These are phyloP conservation scores for Canis aureus DNA, from an alignment of 2,113 vertebrate species.

Conservation along the genomic window DNA sequence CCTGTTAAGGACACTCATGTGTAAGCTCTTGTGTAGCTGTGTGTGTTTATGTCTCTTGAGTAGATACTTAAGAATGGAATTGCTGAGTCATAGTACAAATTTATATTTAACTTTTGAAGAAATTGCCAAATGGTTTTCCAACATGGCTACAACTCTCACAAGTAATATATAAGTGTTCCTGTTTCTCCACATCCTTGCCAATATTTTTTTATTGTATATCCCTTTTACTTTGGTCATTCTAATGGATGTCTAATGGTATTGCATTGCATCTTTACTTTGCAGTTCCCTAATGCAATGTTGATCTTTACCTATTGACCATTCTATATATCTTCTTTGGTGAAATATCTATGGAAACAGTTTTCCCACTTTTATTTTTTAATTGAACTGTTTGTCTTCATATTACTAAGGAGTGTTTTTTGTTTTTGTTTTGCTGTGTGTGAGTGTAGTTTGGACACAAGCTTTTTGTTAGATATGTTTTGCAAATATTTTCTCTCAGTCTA, in stretches of 20 bases:
- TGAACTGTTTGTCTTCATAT: neutral
- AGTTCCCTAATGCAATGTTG: neutral
- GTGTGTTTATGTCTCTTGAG: neutral
- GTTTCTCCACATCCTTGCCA: neutral
- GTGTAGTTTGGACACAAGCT: neutral
- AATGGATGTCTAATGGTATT: neutral
- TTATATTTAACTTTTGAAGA: conserved; percentile 23
- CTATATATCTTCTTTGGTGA: neutral
- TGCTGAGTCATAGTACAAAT: neutral
- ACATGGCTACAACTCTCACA: neutral
- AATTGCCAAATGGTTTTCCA: neutral
- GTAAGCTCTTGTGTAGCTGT: neutral
- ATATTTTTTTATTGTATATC: neutral
- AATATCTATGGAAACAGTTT: neutral
- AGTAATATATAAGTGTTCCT: neutral
- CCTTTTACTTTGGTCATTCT: neutral
- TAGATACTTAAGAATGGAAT: neutral
- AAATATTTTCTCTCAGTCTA: neutral
- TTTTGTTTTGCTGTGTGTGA: neutral
- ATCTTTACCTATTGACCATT: neutral
- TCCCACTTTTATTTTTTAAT: neutral
- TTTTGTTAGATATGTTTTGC: neutral
- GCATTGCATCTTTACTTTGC: neutral
- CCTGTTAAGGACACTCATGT: neutral
- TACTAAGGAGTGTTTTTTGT: neutral